phyloP scores from a whole-genome alignment of 2,113 vertebrate species.

The Cryptomyrus ogoouensis region DNA sequence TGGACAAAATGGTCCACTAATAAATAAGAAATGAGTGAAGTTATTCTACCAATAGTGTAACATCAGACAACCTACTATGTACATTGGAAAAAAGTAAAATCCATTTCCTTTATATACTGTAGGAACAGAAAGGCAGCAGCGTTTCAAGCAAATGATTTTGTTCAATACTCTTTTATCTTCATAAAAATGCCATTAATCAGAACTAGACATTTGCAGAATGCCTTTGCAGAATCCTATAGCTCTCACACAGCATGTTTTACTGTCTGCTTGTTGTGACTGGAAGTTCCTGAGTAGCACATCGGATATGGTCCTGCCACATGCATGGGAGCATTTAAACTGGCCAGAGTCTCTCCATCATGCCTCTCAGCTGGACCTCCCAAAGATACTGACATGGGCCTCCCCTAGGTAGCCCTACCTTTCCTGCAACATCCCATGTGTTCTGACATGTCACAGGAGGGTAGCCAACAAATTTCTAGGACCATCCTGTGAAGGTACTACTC shows the following conservation, averaged over 20 bases:
- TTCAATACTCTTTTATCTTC: background rate
- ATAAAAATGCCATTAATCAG: background rate
- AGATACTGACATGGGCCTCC: background rate
- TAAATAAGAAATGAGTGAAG: background rate
- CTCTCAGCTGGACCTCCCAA: background rate
- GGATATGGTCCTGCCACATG: background rate
- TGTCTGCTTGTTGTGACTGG: background rate
- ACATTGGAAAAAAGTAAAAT: background rate
- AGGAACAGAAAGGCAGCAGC: background rate
- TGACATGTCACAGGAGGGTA: background rate
- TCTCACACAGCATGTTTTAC: background rate
- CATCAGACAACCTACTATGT: background rate
- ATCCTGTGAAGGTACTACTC: background rate
- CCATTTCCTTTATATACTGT: background rate
- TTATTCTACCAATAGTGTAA: background rate
- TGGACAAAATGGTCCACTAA: background rate
- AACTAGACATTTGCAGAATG: constrained; percentile 3
- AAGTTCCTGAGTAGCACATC: background rate
- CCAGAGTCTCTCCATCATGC: background rate
- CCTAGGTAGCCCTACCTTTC: background rate
- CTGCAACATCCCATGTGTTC: background rate
- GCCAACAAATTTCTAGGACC: background rate
- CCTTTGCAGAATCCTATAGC: background rate
- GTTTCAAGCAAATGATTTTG: background rate
- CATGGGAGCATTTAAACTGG: background rate